Base-by-base conservation (phyloP, 2,797 vertebrate genomes). In the Choloepus didactylus region DNA sequence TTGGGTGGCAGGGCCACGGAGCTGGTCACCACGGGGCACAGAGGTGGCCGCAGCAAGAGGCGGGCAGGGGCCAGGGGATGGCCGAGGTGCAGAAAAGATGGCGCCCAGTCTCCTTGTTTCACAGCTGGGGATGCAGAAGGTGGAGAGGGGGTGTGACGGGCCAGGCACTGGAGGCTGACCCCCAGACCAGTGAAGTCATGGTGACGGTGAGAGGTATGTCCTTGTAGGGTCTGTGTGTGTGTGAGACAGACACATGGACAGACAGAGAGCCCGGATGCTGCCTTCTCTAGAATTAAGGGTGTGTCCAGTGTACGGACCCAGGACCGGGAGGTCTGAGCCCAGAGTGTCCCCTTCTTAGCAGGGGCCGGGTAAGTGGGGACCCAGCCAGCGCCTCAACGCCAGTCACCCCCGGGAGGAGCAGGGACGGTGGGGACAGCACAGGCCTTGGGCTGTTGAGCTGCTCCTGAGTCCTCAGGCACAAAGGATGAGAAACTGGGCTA, bases 401-500 rank as follows among this genome's bases (percentile, higher is more conserved):
- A 6, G 27, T 77, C 56, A 60, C 23, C 76, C 73, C 73, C 23
- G 31, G n/a, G 54, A 31, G 46, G 51, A 18, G 11, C 60, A 62
- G 44, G 19, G 21, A 12, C 0, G 1, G 9, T 4, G 16, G 41
- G 29, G 35, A 23, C 25, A 25, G 38, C 35, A 9, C 16, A 56
- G 12, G n/a, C 21, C 25, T 23, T 44, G n/a, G 31, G 15, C 31
- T 54, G 29, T 14, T 25, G 87, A 82, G 75, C 82, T n/a, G 29
- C 95, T 96, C 93, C 67, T 80, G 91, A 91, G 51, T 82, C 94
- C 96, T 75, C 49, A 93, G 69, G 56, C 69, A 90, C 70, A 70
- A 41, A 54, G 77, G 87, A 96, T 92, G 94, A 95, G 80, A 38
- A 6, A 95, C 93, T 87, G 97, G 97, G 94, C 93, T 91, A 80